Conservation (phyloP, 2,797 vertebrate genomes). For the Oreortyx pictus region DNA sequence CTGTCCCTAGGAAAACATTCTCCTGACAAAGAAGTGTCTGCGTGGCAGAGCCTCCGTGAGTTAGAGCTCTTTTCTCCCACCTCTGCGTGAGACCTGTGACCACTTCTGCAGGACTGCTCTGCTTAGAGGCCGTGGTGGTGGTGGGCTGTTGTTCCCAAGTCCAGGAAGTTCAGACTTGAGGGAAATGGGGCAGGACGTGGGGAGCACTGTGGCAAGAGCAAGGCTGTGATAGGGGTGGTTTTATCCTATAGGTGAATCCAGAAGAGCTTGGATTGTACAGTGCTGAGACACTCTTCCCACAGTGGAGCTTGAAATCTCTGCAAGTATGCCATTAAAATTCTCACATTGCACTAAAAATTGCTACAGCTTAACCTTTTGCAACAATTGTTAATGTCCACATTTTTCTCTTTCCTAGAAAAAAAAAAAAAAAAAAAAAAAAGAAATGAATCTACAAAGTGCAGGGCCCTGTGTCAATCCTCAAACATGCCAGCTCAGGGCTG, state of each 20-base stretch:
- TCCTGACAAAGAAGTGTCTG: slow-evolving; percentile 4
- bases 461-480: background rate
- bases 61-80: background rate
- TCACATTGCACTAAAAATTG: background rate
- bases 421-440: background rate
- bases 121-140: background rate
- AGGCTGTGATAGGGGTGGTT: background rate
- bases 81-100: background rate
- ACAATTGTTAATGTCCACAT: background rate
- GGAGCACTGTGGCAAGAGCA: background rate
- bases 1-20: slow-evolving; percentile 39
- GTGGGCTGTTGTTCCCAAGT: rapidly evolving
- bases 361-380: background rate
- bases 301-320: background rate
- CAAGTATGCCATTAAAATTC: background rate
- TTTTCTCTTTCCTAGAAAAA: background rate
- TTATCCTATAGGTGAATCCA: rapidly evolving
- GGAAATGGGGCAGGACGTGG: background rate
- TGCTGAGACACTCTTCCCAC: background rate
- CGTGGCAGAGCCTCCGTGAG: background rate
- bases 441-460: background rate
- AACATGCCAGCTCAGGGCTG: slow-evolving; percentile 26
- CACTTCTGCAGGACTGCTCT: background rate
- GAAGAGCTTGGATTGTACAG: background rate
- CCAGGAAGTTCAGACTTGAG: background rate